Evolutionary conservation across 2,113 vertebrate genomes (phyloP), one percentile per base, ranked within the genome.

Genomic region (Paralichthys olivaceus): DNA sequence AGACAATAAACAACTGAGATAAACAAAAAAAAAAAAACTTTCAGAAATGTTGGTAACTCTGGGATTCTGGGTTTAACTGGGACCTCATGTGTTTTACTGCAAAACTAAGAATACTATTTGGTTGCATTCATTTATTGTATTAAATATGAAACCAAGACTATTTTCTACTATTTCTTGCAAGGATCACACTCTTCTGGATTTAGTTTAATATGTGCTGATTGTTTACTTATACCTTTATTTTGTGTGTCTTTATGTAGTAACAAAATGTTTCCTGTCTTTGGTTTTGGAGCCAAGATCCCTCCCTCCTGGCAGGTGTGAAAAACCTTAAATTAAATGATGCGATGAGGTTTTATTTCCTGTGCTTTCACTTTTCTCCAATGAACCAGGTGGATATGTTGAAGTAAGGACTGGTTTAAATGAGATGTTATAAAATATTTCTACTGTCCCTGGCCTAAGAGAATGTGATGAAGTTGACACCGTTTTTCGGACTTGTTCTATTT

Each of bases 231-330:
- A 23, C 6, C 9, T 40, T 12, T 29, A 1, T 58, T 20, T 28
- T 25, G 5, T 58, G 49, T 75, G 3, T 60, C 7, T 67, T 28
- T 75, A 0, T 70, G n/a, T 77, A 99, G 98, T 87, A 96, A 96
- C 91, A 98, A 98, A 91, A 95, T 96, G 95, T 99, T 99, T 89
- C 98, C 97, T 70, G 97, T 96, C 22, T 97, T 99, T 94, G 98
- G 98, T 23, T 99, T 99, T 90, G 98, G 97, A 84, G 97, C 98
- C 26, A 94, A 98, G 89, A 72, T 99, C 54, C 97, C 97, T 67
- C 96, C 96, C 53, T 88, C 91, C 7, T 95, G 94, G 94, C 95
- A 97, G 95, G 97, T 99, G 76, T 53, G 19, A 59, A 64, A 25
- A 26, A 4, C 43, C 43, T 49, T 7, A 55, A 37, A 25, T 54